Evolutionary conservation across 2,113 vertebrate species (phyloP), one percentile per base, ranked within the genome.

Genomic region (Chitala chitala): DNA sequence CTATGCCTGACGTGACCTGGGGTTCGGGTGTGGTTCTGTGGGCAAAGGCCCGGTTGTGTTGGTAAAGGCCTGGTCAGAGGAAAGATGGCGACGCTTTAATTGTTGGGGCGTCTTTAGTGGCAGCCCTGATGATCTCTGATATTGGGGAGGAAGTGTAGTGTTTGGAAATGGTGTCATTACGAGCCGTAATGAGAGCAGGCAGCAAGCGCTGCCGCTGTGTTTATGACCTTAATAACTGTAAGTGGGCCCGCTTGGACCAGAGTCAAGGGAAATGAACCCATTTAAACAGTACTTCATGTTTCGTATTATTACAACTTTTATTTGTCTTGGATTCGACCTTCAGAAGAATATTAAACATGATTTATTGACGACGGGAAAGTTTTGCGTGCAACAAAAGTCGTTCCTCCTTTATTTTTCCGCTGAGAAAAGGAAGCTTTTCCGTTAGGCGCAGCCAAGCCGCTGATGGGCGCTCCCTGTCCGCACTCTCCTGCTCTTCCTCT

Each of bases 151-250:
- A 90, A 91, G 88, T 80, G 66, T 86, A 87, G 90, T 87, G 88
- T 88, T 36, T 53, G 36, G 53, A 90, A 90, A 91, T 88, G 82
- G 89, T 85, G 87, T 86, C 85, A 89, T 92, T 91, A 90, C 84
- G 85, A 79, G 84, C 86, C 86, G 82, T 88, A 87, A 87, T 77
- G 79, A 86, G 87, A 84, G 80, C 81, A 87, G 86, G 86, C 85
- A 78, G 81, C 64, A 76, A 78, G 79, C 83, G 75, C 74, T 78
- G 83, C 82, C 76, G 2, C 79, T 33, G 53, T 91, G 88, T 92
- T 91, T 91, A 90, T 90, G 87, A 84, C 82, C 80, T 68, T 89
- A 90, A 90, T 88, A 86, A 88, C 83, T 84, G 81, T 83, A 88
- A 89, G 86, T 87, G 87, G 88, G 80, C 79, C 78, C 78, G 82